Evolutionary conservation across 2,113 vertebrate genomes (phyloP).

Genomic region (Drymodes brunneopygia): DNA sequence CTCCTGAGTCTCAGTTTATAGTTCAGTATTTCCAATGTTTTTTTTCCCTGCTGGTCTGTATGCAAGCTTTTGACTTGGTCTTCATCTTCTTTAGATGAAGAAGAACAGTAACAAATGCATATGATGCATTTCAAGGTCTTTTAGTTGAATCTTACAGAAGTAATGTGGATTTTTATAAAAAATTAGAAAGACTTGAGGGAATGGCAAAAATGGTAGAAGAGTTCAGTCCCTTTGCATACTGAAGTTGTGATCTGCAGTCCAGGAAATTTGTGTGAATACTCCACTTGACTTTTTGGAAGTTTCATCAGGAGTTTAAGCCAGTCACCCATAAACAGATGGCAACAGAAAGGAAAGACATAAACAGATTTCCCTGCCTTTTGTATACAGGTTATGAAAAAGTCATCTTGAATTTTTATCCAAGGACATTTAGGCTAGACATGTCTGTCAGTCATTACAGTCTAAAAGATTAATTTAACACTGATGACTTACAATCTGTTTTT

Average conservation of each 20-base stretch:
- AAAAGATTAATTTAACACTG: neutral
- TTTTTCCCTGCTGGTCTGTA: neutral
- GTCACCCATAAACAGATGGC: neutral
- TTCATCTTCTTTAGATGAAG: neutral
- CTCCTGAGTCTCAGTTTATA: neutral
- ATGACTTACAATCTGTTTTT: neutral
- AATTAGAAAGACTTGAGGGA: neutral
- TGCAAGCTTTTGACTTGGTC: neutral
- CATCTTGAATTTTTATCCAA: neutral
- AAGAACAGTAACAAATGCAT: neutral
- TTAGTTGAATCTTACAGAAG: neutral
- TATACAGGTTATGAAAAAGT: neutral
- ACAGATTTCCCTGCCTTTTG: neutral
- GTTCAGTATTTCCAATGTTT: neutral
- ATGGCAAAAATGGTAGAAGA: neutral
- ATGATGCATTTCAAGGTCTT: neutral
- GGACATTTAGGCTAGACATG: neutral
- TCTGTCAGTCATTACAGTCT: neutral
- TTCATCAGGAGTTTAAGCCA: neutral
- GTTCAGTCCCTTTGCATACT: neutral
- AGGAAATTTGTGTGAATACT: neutral
- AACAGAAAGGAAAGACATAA: neutral
- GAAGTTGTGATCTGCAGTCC: neutral
- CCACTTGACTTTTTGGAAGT: neutral
- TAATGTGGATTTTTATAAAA: neutral